phyloP scores from a whole-genome alignment of 1,140 invertebrate species.

The Dysdera silvatica region DNA sequence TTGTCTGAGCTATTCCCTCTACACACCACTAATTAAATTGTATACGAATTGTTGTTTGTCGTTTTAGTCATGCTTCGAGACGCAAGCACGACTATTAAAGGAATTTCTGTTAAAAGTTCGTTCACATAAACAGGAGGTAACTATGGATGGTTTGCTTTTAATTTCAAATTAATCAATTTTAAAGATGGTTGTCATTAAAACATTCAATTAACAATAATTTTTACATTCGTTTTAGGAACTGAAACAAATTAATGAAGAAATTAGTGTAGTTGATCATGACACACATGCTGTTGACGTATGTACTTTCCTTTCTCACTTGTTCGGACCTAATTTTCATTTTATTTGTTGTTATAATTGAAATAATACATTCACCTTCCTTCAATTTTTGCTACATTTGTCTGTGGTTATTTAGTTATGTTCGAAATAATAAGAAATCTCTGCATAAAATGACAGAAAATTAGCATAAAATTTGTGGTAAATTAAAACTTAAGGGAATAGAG shows the following conservation, averaged over 20 bases:
- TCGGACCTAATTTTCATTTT: no score
- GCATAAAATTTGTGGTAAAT: no score
- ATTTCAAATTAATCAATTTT: not conserved
- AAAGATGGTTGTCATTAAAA: not conserved
- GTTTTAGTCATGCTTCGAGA: constrained; percentile 47
- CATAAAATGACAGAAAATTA: no score
- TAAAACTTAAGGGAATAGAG: no score
- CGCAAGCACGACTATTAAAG: constrained; percentile 69
- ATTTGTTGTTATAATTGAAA: no score
- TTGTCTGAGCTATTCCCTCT: no score
- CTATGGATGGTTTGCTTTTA: not conserved
- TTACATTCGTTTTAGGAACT: constrained; percentile 32
- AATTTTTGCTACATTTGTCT: no score
- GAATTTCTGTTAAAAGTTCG: constrained; percentile 74
- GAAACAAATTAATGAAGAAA: constrained; percentile 33
- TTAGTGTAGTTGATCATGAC: constrained; percentile 35
- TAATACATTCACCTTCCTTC: no score
- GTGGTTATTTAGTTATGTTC: no score
- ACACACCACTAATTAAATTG: no score
- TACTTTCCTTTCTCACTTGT: not conserved
- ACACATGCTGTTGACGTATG: constrained; percentile 29
- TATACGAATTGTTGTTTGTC: constrained; percentile 2
- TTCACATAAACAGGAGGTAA: constrained; percentile 61
- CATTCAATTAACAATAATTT: not conserved
- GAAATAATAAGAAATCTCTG: no score